These are phyloP conservation scores for Nematostella vectensis DNA, from an alignment of 92 coral and sea anemone species.

Conservation along the genomic window DNA sequence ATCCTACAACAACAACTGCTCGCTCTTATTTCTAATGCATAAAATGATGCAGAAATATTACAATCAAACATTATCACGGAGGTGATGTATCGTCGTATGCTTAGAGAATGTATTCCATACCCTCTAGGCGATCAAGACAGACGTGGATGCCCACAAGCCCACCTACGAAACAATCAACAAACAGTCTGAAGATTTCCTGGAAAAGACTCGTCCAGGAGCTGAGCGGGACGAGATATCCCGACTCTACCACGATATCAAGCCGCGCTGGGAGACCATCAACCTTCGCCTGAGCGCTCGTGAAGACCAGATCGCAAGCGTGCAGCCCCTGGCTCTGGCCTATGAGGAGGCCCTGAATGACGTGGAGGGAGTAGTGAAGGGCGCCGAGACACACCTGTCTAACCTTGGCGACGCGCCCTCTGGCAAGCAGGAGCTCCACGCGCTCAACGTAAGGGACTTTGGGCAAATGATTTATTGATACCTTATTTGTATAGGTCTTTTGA, in stretches of 20 bases:
- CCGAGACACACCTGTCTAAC: conserved; percentile 63
- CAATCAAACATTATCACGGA: too few relatives aligned
- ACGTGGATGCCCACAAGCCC: conserved; percentile 55
- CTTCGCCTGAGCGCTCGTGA: conserved; percentile 45
- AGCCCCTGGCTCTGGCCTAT: conserved; percentile 90
- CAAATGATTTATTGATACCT: too few relatives aligned
- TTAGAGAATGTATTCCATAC: too few relatives aligned
- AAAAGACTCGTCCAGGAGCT: conserved; percentile 53
- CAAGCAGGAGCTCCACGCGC: conserved; percentile 59
- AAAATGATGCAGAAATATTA: too few relatives aligned
- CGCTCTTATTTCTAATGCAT: too few relatives aligned
- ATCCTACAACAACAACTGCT: too few relatives aligned
- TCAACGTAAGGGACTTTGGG: conserved; percentile 67
- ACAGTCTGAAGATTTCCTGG: conserved; percentile 38
- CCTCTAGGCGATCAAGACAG: conserved; percentile 52
- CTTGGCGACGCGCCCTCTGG: conserved; percentile 49
- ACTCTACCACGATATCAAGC: conserved; percentile 52
- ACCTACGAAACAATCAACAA: conserved; percentile 49
- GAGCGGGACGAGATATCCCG: conserved; percentile 48
- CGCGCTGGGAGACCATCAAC: conserved; percentile 69
- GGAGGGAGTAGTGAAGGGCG: conserved; percentile 70
- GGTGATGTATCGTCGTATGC: too few relatives aligned
- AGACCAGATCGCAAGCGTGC: conserved; percentile 53
- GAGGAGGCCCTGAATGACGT: conserved; percentile 80
- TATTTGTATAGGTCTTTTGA: too few relatives aligned